Conservation (phyloP, 2,888 invertebrate species). For the Syritta pipiens region DNA sequence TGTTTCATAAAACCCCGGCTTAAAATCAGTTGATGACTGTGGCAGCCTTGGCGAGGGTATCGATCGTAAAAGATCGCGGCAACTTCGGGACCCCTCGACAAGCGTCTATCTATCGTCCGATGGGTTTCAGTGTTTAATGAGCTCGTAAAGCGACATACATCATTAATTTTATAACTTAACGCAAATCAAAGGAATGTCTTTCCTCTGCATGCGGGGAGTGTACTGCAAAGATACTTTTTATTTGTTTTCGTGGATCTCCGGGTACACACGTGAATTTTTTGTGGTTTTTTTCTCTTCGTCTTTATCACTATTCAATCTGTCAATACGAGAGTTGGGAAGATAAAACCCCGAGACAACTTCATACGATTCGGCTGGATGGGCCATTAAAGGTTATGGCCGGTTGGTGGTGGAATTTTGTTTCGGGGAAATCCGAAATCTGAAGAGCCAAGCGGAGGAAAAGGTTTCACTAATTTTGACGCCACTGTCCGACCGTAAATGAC, state of each 20-base stretch:
- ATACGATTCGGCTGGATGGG: constrained; percentile 19
- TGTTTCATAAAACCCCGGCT: constrained; percentile 41
- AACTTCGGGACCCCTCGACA: too few species aligned
- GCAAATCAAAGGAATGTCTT: constrained; percentile 37
- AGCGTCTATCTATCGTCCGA: constrained; percentile 25
- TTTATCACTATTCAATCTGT: constrained; percentile 40
- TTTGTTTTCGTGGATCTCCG: constrained; percentile 15
- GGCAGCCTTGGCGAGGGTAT: background rate
- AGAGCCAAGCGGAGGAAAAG: constrained; percentile 7
- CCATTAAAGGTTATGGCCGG: too few species aligned
- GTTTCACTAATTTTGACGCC: too few species aligned
- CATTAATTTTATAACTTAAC: constrained; percentile 42
- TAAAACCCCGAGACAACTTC: constrained; percentile 38
- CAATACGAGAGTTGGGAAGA: constrained; percentile 30
- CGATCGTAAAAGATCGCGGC: constrained; percentile 30
- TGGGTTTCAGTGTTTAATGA: constrained; percentile 30
- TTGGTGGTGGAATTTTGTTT: constrained; percentile 8
- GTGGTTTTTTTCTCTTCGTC: constrained; percentile 6
- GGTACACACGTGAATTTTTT: background rate
- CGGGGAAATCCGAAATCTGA: constrained; percentile 10
- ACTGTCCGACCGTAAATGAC: too few species aligned
- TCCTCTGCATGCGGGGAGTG: background rate
- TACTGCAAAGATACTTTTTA: constrained; percentile 23
- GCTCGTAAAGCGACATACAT: constrained; percentile 42
- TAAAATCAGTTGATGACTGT: constrained; percentile 6